Evolutionary conservation across 2,797 vertebrate species (phyloP).

Genomic region (Glossophaga mutica): DNA sequence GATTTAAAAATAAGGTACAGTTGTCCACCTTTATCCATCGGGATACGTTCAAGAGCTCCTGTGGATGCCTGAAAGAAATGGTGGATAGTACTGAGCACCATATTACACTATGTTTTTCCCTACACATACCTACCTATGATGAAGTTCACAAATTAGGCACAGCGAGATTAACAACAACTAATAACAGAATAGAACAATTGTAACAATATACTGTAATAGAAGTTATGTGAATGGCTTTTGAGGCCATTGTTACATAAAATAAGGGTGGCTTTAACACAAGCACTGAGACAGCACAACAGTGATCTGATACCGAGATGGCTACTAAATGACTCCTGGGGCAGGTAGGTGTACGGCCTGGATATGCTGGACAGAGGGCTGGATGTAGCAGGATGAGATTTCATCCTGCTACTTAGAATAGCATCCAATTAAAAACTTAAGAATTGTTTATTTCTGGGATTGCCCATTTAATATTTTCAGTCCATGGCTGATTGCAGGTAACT

Average conservation of each 20-base stretch:
- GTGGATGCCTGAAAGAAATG: neutral
- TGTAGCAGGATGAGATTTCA: neutral
- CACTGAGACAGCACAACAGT: neutral
- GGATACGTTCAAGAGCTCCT: neutral
- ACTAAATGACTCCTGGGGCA: neutral
- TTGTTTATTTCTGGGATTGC: neutral
- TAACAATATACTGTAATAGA: neutral
- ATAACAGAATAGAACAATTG: neutral
- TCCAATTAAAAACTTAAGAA: neutral
- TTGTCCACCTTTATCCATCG: neutral
- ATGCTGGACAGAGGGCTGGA: neutral
- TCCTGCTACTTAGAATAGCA: neutral
- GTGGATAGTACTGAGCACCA: neutral
- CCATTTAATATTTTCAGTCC: neutral
- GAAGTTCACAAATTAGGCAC: neutral
- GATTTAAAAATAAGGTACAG: neutral
- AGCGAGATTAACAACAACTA: neutral
- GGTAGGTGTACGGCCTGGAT: neutral
- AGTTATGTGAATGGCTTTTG: neutral
- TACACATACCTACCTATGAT: neutral
- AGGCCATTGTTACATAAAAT: neutral
- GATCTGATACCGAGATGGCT: neutral
- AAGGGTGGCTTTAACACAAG: neutral
- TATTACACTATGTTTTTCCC: neutral
- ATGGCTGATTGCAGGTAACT: neutral